Percentiles rank a stretch among this genome's conserved stretches.
phyloP scores from a whole-genome alignment of 2,888 invertebrate species.

The Seladonia tumulorum region DNA sequence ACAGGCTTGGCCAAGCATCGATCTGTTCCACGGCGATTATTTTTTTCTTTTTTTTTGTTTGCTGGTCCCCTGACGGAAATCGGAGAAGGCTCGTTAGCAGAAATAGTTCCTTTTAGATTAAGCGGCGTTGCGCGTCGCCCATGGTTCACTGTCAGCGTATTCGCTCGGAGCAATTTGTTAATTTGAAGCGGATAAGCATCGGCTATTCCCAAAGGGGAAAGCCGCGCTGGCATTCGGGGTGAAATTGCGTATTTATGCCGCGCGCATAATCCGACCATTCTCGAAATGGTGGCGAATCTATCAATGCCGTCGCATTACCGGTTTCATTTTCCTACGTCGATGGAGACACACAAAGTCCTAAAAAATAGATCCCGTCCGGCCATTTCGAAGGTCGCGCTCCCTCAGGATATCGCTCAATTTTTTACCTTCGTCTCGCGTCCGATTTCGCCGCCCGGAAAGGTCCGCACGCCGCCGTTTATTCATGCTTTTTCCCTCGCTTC shows the following conservation, averaged over 20 bases:
- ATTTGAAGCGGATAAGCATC: conserved; percentile 70
- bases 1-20: not conserved
- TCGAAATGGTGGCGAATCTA: conserved; percentile 80
- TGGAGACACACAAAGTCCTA: conserved; percentile 77
- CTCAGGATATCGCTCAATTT: conserved; percentile 79
- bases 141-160: conserved; percentile 63
- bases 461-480: conserved; percentile 55
- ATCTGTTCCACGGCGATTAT: not conserved
- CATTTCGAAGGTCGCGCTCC: conserved; percentile 44
- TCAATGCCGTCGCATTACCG: conserved; percentile 82
- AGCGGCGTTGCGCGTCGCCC: conserved; percentile 46
- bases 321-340: conserved; percentile 81
- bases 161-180: conserved; percentile 71
- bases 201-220: conserved; percentile 65
- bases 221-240: conserved; percentile 69
- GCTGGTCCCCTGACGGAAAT: conserved; percentile 24
- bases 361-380: conserved; percentile 78
- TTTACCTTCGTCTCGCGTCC: conserved; percentile 68
- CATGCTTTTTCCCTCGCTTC: conserved; percentile 48
- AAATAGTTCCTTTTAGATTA: conserved; percentile 54
- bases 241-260: conserved; percentile 83
- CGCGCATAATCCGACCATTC: conserved; percentile 83
- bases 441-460: conserved; percentile 37
- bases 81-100: conserved; percentile 54
- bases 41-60: too few species aligned